Evolutionary conservation across 2,888 invertebrate species (phyloP), one percentile per base, ranked within the genome.

Genomic region (Platycheirus albimanus): DNA sequence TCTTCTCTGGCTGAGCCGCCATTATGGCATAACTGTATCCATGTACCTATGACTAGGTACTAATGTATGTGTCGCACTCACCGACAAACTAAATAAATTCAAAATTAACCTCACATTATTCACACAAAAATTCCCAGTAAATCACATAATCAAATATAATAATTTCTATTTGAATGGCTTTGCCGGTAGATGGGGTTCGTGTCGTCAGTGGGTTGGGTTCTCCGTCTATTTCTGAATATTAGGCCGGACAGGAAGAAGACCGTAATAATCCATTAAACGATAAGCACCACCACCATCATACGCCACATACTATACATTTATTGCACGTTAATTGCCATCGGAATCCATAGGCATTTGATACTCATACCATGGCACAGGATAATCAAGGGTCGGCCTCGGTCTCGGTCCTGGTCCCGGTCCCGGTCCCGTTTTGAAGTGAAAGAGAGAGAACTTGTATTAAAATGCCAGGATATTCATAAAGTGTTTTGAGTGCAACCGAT

Each of bases 71-170:
- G 70, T 64, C 56, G 11, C 41, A 67, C 69, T 56, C 33, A 41
- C 64, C 70, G 70, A 81, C 76, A 58, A 71, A 47, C 61, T 77
- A 56, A 67, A 77, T 81, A 77, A 77, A 81, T 77, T 81, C 71
- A 67, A 71, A 71, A 72, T 66, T 77, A 81, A 77, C 77, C 81
- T 71, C 81, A 72, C 77, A 77, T 77, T 81, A 77, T 71, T 77
- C 81, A 67, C 71, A 71, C 66, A 77, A 77, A 71, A 81, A 77
- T 77, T 71, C 71, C 33, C 81, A 81, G 81, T 81, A 77, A 81
- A 81, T 81, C 77, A 81, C 81, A 79, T 63, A 77, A 77, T 77
- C 81, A 81, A 81, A 81, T 81, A 77, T 66, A 77, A 80, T 80
- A 80, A 80, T 70, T 80, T 80, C 80, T 58, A 76, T 76, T 80